Conservation (phyloP, 2,888 invertebrate species). For the Xylota sylvarum region DNA sequence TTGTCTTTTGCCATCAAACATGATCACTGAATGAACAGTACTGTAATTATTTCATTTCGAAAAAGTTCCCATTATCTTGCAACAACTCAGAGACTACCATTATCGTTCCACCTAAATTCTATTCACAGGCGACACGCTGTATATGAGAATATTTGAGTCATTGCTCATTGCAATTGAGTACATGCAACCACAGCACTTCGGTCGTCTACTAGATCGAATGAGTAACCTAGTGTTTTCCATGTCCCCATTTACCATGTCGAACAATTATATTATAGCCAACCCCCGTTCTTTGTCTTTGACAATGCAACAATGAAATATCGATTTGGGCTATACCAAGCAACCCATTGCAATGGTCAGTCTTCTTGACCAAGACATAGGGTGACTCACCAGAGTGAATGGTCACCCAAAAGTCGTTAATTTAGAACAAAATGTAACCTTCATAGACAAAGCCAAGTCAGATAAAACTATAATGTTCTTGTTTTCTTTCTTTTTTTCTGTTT, state of each 20-base stretch:
- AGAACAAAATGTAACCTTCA: conserved; percentile 61
- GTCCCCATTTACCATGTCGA: conserved; percentile 69
- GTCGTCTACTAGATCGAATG: conserved; percentile 48
- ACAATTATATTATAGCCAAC: conserved; percentile 34
- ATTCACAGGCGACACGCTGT: conserved; percentile 31
- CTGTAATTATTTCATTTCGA: conserved; percentile 55
- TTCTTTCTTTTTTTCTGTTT: conserved; percentile 77
- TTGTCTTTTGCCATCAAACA: conserved; percentile 18
- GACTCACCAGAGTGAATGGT: conserved; percentile 72
- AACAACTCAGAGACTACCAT: conserved; percentile 1
- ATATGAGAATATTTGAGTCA: conserved; percentile 64
- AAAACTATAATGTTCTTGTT: neutral
- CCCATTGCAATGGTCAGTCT: conserved; percentile 53
- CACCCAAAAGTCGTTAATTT: conserved; percentile 46
- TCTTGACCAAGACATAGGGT: conserved; percentile 52
- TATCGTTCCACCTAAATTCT: conserved; percentile 56
- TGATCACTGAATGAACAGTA: conserved; percentile 23
- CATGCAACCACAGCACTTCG: conserved; percentile 35
- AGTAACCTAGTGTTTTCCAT: conserved; percentile 67
- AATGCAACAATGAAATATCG: conserved; percentile 60
- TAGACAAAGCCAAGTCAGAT: neutral
- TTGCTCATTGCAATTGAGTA: conserved; percentile 66
- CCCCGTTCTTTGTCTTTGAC: conserved; percentile 61
- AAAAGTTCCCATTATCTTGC: conserved; percentile 23
- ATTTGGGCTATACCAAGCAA: conserved; percentile 38